These are phyloP conservation scores for Corapipo altera DNA, from an alignment of 2,113 vertebrate genomes.

Conservation along the genomic window DNA sequence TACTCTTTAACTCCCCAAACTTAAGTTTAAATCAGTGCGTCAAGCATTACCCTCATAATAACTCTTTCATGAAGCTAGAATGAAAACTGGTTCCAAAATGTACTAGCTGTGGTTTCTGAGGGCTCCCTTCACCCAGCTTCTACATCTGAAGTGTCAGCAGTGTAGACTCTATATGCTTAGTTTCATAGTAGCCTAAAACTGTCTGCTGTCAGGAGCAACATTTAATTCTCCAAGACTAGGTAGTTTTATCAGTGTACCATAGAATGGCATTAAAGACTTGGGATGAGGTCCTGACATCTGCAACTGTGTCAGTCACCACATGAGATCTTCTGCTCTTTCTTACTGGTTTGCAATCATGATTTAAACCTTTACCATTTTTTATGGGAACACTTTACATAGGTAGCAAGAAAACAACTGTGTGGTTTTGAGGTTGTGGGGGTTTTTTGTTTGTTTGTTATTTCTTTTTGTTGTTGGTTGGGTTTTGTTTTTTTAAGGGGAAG, in stretches of 20 bases:
- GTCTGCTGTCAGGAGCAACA: neutral
- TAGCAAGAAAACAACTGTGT: neutral
- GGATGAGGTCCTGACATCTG: neutral
- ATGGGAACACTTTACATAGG: neutral
- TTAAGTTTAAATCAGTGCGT: neutral
- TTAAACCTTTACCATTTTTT: neutral
- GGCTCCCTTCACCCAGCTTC: neutral
- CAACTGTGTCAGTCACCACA: neutral
- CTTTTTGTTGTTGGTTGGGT: neutral
- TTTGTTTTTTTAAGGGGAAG: neutral
- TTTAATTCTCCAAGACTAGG: neutral
- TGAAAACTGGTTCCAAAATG: neutral
- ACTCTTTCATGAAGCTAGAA: neutral
- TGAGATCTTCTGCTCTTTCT: neutral
- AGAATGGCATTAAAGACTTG: neutral
- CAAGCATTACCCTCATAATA: neutral
- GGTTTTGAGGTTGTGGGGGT: neutral
- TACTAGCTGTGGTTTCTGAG: neutral
- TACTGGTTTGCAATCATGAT: neutral
- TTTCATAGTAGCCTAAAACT: neutral
- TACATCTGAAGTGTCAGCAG: neutral
- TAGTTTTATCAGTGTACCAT: rapidly evolving
- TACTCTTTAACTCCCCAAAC: neutral
- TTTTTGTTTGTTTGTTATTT: too few relatives aligned
- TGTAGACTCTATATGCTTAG: neutral